Percentiles rank a stretch among this genome's conserved stretches.
These are phyloP conservation scores for Hemichromis elongatus DNA, from an alignment of 2,113 vertebrate genomes.

Conservation along the genomic window DNA sequence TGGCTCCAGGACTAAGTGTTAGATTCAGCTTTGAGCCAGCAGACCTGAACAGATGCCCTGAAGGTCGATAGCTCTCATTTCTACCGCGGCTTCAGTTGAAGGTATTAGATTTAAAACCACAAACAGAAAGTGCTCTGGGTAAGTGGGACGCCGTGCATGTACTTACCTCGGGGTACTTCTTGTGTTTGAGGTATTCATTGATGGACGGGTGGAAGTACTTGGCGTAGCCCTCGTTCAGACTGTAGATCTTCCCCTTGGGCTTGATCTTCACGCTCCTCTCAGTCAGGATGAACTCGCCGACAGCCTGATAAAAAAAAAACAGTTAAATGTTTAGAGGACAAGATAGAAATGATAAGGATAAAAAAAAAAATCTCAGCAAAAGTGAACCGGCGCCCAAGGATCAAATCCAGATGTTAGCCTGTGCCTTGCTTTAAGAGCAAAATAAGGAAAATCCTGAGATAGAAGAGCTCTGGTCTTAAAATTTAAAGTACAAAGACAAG, in stretches of 20 bases:
- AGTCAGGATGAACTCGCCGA: slow-evolving; percentile 93
- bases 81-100: background rate
- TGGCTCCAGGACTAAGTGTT: background rate
- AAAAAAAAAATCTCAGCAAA: background rate
- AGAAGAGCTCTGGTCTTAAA: fast-evolving
- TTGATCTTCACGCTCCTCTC: slow-evolving; percentile 92
- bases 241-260: slow-evolving; percentile 90
- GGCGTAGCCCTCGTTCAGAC: slow-evolving; percentile 94
- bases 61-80: background rate
- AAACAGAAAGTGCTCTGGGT: background rate
- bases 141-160: fast-evolving
- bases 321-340: background rate
- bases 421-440: background rate
- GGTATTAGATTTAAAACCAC: background rate
- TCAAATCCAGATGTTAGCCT: background rate
- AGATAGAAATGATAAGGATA: background rate
- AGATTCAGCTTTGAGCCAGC: background rate
- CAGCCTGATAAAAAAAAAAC: slow-evolving; percentile 63
- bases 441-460: fast-evolving
- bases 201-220: slow-evolving; percentile 91
- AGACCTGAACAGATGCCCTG: background rate
- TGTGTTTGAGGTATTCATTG: slow-evolving; percentile 88
- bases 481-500: background rate
- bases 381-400: background rate
- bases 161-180: slow-evolving; percentile 93